phyloP scores from a whole-genome alignment of 2,113 vertebrate genomes.

The Choloepus hoffmanni region DNA sequence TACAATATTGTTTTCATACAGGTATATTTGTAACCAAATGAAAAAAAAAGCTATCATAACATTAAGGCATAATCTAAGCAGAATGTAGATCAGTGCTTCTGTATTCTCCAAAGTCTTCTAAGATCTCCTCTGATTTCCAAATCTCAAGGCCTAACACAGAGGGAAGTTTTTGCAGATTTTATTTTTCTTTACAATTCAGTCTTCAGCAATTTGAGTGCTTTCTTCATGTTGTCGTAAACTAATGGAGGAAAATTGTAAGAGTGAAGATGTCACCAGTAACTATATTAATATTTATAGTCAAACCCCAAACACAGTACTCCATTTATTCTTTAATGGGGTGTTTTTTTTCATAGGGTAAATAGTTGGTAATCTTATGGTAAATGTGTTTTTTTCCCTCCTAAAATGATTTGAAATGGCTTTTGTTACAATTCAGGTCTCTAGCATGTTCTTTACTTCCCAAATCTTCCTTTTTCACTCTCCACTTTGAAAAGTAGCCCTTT shows the following conservation, averaged over 20 bases:
- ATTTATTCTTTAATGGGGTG: not conserved
- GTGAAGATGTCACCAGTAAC: not conserved
- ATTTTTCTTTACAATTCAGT: conserved; percentile 87
- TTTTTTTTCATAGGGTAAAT: not conserved
- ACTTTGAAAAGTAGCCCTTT: not conserved
- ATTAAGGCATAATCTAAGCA: conserved; percentile 59
- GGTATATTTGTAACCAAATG: conserved; percentile 81
- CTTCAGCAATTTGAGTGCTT: conserved; percentile 89
- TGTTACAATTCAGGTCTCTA: conserved; percentile 60
- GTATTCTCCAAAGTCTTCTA: conserved; percentile 65
- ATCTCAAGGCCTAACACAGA: not conserved
- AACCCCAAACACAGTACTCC: not conserved
- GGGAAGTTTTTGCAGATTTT: conserved; percentile 30
- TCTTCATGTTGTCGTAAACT: conserved; percentile 91
- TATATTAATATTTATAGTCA: not conserved
- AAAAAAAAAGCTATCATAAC: conserved; percentile 82
- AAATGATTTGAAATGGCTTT: conserved; percentile 69
- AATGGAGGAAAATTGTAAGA: conserved; percentile 68
- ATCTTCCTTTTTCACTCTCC: not conserved
- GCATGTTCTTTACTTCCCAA: not conserved
- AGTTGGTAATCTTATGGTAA: not conserved
- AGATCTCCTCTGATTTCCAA: conserved; percentile 62
- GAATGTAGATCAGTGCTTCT: conserved; percentile 64
- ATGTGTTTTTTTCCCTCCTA: not conserved
- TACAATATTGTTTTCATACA: conserved; percentile 73